Conservation (phyloP, 2,888 invertebrate species). For the Apodemia zela region DNA sequence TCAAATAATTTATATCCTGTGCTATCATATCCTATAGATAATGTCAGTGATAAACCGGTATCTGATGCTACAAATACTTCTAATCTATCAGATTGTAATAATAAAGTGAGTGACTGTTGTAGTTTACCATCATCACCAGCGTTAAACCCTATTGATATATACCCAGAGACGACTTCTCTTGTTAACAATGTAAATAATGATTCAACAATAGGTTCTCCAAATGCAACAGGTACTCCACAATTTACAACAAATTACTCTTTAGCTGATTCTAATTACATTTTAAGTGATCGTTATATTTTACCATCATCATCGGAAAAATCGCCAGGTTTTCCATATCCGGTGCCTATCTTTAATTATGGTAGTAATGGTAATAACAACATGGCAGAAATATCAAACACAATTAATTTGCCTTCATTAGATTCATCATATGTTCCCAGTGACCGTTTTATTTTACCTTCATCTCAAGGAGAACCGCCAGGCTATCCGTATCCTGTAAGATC, state of each 20-base stretch:
- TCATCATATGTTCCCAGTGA: not conserved
- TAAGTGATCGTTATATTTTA: not conserved
- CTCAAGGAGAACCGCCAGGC: not conserved
- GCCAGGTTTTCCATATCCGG: not conserved
- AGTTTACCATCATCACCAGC: no score
- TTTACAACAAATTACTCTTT: not conserved
- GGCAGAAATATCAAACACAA: not conserved
- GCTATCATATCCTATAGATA: no score
- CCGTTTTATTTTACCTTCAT: not conserved
- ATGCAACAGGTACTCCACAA: not conserved
- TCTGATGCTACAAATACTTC: no score
- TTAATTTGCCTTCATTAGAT: not conserved
- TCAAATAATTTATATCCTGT: no score
- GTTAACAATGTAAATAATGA: no score
- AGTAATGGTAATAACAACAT: not conserved
- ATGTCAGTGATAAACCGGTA: no score
- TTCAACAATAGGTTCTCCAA: not conserved
- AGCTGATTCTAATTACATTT: not conserved
- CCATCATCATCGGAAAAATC: not conserved
- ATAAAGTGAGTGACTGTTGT: no score
- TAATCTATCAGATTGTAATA: no score
- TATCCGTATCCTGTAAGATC: not conserved
- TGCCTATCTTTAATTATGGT: not conserved
- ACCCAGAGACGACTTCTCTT: no score
- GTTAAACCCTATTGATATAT: no score